These are phyloP conservation scores for Luscinia luscinia DNA, from an alignment of 2,797 vertebrate genomes.

Conservation along the genomic window DNA sequence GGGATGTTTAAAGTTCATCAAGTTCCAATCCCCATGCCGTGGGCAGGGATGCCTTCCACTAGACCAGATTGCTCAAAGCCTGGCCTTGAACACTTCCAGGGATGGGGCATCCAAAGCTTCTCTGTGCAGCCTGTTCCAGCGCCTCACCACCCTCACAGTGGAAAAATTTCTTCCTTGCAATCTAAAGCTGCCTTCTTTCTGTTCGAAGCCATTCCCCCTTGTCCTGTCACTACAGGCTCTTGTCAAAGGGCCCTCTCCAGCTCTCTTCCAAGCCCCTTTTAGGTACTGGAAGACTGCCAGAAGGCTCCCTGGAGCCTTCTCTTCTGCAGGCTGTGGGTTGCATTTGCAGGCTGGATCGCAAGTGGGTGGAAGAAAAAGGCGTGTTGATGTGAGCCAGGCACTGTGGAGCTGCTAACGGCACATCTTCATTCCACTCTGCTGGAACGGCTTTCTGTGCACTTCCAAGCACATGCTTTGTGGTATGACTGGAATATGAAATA, in stretches of 20 bases:
- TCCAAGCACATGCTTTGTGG: not conserved
- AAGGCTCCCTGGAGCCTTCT: not conserved
- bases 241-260: not conserved
- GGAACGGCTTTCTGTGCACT: not conserved
- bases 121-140: not conserved
- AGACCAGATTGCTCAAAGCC: not conserved
- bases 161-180: not conserved
- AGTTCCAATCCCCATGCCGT: not conserved
- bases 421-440: conserved; percentile 9
- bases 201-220: not conserved
- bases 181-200: not conserved
- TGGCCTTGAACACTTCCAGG: not conserved
- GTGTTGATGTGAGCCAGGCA: not conserved
- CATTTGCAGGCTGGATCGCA: not conserved
- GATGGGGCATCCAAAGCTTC: not conserved
- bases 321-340: not conserved
- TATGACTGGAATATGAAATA: conserved; percentile 16
- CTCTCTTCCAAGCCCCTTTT: not conserved
- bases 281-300: not conserved
- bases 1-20: not conserved
- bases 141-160: not conserved
- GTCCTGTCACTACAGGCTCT: not conserved
- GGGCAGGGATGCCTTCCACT: not conserved
- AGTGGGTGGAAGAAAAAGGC: not conserved
- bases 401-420: not conserved